Evolutionary conservation across 2,113 vertebrate species (phyloP).

Genomic region (Myrmecobius fasciatus): DNA sequence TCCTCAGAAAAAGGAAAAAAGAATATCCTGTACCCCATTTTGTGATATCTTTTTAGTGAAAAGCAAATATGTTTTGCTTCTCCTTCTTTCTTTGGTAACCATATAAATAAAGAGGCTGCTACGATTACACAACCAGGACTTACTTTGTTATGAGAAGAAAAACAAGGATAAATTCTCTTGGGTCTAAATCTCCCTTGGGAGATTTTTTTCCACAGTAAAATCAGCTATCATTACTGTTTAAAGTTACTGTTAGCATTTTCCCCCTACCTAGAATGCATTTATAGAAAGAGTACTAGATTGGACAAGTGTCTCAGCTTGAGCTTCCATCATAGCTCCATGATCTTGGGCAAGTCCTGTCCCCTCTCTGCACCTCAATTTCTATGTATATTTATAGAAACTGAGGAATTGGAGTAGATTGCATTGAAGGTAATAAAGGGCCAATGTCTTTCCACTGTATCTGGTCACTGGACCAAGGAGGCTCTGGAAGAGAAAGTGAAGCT

Average conservation of each 20-base stretch:
- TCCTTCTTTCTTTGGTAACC: constrained; percentile 33
- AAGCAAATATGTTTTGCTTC: constrained; percentile 38
- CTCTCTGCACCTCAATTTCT: background rate
- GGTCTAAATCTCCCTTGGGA: background rate
- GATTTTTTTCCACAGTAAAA: background rate
- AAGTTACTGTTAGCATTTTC: constrained; percentile 27
- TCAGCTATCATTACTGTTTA: background rate
- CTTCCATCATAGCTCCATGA: background rate
- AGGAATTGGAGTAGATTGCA: background rate
- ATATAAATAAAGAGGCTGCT: constrained; percentile 36
- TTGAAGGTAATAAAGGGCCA: background rate
- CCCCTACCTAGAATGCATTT: constrained; percentile 3
- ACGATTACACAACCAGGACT: constrained; percentile 8
- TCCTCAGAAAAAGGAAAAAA: constrained; percentile 22
- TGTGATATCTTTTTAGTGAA: constrained; percentile 20
- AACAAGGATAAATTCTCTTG: background rate
- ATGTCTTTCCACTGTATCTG: too few relatives aligned
- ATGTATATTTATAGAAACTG: background rate
- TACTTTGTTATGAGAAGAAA: background rate
- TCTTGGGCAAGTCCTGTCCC: background rate
- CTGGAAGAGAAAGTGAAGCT: too few relatives aligned
- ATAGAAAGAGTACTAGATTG: background rate
- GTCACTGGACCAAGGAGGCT: too few relatives aligned
- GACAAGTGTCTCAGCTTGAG: background rate
- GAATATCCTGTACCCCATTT: background rate